A percentile compares a stretch with the other conserved stretches of the same genome.
These are phyloP conservation scores for Drosophila recens DNA, from an alignment of 2,888 invertebrate genomes.

Conservation along the genomic window DNA sequence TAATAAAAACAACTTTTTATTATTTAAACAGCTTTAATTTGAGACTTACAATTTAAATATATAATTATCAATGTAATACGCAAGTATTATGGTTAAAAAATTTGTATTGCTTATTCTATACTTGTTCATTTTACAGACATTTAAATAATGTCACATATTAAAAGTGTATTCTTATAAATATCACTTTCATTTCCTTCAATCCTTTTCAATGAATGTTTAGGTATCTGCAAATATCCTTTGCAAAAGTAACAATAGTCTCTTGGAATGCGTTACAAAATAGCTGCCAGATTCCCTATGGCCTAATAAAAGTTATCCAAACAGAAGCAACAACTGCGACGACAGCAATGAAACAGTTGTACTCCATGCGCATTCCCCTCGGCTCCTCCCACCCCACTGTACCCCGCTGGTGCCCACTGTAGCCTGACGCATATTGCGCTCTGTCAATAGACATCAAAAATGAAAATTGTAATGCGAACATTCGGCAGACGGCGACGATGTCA, in stretches of 20 bases:
- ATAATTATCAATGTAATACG: too few species aligned
- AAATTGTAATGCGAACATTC: constrained; percentile 77
- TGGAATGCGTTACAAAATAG: constrained; percentile 16
- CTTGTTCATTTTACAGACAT: neutral
- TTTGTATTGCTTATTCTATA: neutral
- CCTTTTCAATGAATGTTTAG: neutral
- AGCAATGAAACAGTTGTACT: constrained; percentile 34
- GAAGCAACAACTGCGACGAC: constrained; percentile 22
- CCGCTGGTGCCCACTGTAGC: constrained; percentile 6
- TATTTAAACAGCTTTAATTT: too few species aligned
- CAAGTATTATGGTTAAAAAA: neutral
- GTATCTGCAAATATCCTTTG: constrained; percentile 2
- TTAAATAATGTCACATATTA: neutral
- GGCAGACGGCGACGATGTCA: constrained; percentile 52
- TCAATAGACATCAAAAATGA: constrained; percentile 79
- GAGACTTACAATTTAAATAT: too few species aligned
- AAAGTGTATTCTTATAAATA: too few species aligned
- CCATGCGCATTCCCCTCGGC: constrained; percentile 1
- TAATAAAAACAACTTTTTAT: too few species aligned
- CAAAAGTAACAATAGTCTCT: neutral
- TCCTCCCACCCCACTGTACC: neutral
- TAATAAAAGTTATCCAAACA: constrained; percentile 1
- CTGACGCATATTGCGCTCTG: constrained; percentile 46
- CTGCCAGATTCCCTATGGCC: constrained; percentile 3
- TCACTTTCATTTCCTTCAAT: neutral